A percentile compares a stretch with the other conserved stretches of the same genome.
Conservation (phyloP, 2,797 vertebrate genomes). For the Nothura maculosa region DNA sequence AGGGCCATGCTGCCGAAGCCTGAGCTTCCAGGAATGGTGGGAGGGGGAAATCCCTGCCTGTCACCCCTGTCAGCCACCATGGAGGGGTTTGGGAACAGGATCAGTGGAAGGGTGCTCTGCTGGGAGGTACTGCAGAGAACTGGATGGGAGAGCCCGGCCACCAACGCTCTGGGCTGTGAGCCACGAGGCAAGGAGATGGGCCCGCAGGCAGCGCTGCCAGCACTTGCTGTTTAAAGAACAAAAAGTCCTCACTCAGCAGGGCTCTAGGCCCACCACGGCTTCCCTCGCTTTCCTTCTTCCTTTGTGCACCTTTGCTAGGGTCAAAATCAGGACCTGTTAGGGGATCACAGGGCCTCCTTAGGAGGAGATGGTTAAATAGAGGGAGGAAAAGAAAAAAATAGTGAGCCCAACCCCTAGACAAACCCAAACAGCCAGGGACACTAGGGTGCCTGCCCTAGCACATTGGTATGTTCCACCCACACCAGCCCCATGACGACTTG, state of each 20-base stretch:
- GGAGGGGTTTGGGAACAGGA: background rate
- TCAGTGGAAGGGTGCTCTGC: background rate
- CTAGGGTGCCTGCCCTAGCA: no score
- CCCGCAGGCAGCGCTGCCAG: background rate
- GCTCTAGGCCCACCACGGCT: background rate
- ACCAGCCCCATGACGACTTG: no score
- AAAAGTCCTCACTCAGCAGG: background rate
- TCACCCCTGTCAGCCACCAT: rapidly evolving
- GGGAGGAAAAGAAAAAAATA: conserved; percentile 1
- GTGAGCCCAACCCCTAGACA: background rate
- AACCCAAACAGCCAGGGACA: background rate
- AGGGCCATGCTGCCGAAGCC: background rate
- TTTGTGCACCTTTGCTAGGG: background rate
- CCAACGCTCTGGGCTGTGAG: background rate
- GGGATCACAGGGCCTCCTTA: rapidly evolving
- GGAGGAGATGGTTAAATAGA: background rate
- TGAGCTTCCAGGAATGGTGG: background rate
- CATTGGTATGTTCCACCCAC: no score
- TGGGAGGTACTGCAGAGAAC: rapidly evolving
- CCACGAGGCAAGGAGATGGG: background rate
- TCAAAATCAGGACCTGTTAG: background rate
- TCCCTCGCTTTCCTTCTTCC: background rate
- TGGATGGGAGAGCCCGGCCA: background rate
- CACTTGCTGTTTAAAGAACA: conserved; percentile 25
- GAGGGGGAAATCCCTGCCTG: background rate